Conservation (phyloP, 2,113 vertebrate species). For the Bubo blakistoni region DNA sequence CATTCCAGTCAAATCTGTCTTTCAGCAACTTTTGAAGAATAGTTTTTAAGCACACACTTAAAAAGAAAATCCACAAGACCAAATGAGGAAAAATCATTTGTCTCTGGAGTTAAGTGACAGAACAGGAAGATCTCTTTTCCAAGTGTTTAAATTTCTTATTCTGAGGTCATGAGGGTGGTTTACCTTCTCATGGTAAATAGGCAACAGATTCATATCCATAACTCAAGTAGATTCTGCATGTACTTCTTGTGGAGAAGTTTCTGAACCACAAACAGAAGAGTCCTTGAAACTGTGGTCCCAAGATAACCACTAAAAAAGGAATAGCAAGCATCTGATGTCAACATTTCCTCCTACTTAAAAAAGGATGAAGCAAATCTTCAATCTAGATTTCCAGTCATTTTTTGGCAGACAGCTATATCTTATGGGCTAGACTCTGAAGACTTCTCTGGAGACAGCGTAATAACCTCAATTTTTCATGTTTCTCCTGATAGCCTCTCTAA, state of each 20-base stretch:
- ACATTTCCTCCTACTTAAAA: not conserved
- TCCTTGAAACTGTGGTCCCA: not conserved
- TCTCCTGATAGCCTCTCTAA: not conserved
- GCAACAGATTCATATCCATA: not conserved
- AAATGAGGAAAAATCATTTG: not conserved
- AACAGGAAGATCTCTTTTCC: not conserved
- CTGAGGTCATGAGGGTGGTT: not conserved
- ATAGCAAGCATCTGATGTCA: not conserved
- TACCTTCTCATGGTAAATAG: not conserved
- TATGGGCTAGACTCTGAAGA: not conserved
- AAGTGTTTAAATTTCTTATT: not conserved
- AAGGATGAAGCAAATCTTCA: not conserved
- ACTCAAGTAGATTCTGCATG: not conserved
- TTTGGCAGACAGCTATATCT: not conserved
- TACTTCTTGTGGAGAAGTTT: not conserved
- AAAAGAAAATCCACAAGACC: not conserved
- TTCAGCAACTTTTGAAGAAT: not conserved
- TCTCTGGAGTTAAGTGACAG: not conserved
- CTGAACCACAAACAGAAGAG: not conserved
- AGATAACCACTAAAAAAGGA: not conserved
- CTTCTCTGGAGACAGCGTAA: not conserved
- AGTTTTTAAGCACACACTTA: fast-evolving
- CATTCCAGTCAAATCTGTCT: not conserved
- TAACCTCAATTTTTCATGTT: not conserved
- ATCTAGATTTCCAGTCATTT: not conserved